Percentiles rank a stretch among this genome's conserved stretches.
phyloP scores from a whole-genome alignment of 2,113 vertebrate genomes.

The Actinemys pallida region DNA sequence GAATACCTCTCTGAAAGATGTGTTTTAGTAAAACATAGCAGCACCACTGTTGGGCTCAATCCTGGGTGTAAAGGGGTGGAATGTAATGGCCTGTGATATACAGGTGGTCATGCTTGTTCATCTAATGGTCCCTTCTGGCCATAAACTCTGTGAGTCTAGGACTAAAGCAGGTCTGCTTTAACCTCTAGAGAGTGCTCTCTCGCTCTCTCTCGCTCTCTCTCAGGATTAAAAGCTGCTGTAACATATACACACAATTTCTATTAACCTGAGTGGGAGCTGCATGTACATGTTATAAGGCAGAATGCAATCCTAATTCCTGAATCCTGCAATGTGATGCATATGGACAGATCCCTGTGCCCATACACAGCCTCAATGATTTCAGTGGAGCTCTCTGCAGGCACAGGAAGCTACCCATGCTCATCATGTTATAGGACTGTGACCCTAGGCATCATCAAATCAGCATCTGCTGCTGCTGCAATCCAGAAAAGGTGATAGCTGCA shows the following conservation, averaged over 20 bases:
- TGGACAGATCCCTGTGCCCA: neutral
- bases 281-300: neutral
- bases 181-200: neutral
- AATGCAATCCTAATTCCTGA: neutral
- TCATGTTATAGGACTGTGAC: constrained; percentile 41
- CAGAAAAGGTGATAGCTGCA: constrained; percentile 34
- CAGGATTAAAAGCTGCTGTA: neutral
- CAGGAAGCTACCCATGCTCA: constrained; percentile 3
- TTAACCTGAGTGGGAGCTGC: neutral
- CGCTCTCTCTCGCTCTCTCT: neutral
- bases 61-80: too few species aligned
- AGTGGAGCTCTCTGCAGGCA: constrained; percentile 2
- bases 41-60: too few species aligned
- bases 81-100: too few species aligned
- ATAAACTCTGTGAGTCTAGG: neutral
- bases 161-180: neutral
- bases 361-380: neutral
- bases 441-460: constrained; percentile 55
- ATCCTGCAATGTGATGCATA: neutral
- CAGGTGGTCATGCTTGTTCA: too few species aligned
- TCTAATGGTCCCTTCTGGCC: neutral
- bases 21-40: neutral
- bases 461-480: constrained; percentile 65
- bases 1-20: neutral
- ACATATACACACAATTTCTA: neutral